Base-by-base conservation (phyloP, 1,140 invertebrate species). In the Cherax destructor region DNA sequence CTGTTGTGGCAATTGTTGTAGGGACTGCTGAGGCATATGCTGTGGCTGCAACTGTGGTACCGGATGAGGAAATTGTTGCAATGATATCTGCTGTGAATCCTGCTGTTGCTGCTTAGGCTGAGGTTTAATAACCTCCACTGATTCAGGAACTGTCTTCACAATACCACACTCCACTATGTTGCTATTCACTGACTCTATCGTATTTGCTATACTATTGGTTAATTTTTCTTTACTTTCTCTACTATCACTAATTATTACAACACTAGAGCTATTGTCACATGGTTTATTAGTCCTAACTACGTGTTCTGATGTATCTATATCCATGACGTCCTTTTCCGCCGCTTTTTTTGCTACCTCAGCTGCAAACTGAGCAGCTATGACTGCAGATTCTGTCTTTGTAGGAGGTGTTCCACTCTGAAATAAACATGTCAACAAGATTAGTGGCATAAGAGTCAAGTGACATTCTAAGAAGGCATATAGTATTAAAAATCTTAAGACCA, bases 201-300 rank as follows among this genome's bases (percentile, higher is more conserved):
- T 91, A 91, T 85, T 91, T 69, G 30, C 89, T 91, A 91, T 91
- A 61, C 89, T 91, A 91, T 91, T 91, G 56, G 79, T 91, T 85
- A 91, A 86, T 91, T 91, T 85, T 49, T 91, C 89, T 86, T 85
- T 91, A 90, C 50, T 90, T 91, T 85, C 89, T 85, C 83, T 91
- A 91, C 83, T 91, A 91, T 85, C 89, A 91, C 89, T 91, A 91
- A 85, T 80, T 78, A 85, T 91, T 78, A 91, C 83, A 77, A 69
- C 78, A 91, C 89, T 91, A 91, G 89, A 86, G 89, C 89, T 91
- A 91, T 69, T 52, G 59, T 91, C 89, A 91, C 89, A 85, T 91
- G 74, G 89, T 91, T 91, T 91, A 85, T 91, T 91, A 91, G 89
- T 91, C 89, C 89, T 91, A 77, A 78, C 89, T 90, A 90, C 56